Percentiles rank a stretch among this genome's conserved stretches.
Evolutionary conservation across 1,140 invertebrate species (phyloP).

Genomic region (Sycophaga agraensis): DNA sequence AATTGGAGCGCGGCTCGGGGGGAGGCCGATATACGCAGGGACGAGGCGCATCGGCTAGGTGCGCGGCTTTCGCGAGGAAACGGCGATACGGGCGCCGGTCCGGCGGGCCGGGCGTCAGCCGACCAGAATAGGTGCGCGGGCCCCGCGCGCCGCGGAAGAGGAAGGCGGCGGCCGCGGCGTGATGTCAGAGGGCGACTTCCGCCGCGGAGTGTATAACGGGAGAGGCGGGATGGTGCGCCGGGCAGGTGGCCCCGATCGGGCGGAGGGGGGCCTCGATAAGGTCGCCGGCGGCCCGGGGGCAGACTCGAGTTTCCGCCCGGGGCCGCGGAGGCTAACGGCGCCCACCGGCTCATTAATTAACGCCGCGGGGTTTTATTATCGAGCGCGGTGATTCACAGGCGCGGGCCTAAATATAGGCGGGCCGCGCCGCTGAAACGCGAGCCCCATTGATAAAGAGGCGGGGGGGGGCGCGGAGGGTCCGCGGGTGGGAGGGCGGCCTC

Average conservation of each 20-base stretch:
- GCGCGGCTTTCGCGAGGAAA: neutral
- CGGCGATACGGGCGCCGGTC: neutral
- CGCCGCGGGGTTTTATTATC: neutral
- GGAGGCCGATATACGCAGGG: too few species aligned
- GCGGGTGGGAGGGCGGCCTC: too few species aligned
- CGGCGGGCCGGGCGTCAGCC: neutral
- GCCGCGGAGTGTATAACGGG: neutral
- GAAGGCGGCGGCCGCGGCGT: neutral
- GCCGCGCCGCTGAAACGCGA: neutral
- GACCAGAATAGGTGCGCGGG: neutral
- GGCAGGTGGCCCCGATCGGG: neutral
- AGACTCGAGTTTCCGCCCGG: neutral
- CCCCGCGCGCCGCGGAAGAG: neutral
- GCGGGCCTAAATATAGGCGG: neutral
- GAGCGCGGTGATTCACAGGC: neutral
- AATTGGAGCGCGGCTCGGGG: neutral
- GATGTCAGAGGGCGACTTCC: conserved; percentile 4
- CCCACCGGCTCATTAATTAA: neutral
- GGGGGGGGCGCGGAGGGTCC: too few species aligned
- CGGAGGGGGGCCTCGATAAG: neutral
- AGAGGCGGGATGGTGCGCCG: neutral
- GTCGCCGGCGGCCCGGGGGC: too few species aligned
- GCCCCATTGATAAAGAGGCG: too few species aligned
- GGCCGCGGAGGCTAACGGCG: too few species aligned
- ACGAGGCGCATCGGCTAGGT: neutral